Conservation (phyloP, 2,797 vertebrate species). For the Hippoglossus hippoglossus region DNA sequence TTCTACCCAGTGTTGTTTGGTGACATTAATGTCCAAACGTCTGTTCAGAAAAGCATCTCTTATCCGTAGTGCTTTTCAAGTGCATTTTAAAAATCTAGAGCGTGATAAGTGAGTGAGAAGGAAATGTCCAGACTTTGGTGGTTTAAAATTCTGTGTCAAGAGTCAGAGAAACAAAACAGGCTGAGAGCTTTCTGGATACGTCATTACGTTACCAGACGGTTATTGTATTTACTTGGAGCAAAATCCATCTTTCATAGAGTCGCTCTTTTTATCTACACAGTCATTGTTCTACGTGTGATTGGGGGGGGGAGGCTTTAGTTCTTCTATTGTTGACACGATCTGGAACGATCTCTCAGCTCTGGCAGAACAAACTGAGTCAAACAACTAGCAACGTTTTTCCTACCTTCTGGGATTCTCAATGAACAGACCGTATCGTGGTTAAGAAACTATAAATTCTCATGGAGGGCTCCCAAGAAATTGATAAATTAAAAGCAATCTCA, state of each 20-base stretch:
- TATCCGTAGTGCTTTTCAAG: constrained; percentile 21
- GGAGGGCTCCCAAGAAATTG: constrained; percentile 3
- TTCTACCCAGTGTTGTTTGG: constrained; percentile 34
- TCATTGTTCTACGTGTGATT: constrained; percentile 35
- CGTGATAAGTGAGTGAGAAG: constrained; percentile 8
- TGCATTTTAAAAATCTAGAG: constrained; percentile 36
- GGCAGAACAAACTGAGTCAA: constrained; percentile 55
- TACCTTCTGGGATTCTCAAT: constrained; percentile 32
- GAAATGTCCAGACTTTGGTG: constrained; percentile 14
- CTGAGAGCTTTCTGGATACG: constrained; percentile 19
- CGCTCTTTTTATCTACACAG: constrained; percentile 13
- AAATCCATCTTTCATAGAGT: constrained; percentile 21
- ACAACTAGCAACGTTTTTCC: constrained; percentile 23
- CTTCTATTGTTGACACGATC: constrained; percentile 20
- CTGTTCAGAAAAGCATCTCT: constrained; percentile 22
- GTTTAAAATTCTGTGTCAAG: constrained; percentile 22
- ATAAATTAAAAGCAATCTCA: background rate
- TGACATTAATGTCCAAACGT: constrained; percentile 22
- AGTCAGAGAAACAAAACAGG: constrained; percentile 21
- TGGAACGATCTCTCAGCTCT: constrained; percentile 39
- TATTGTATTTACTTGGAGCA: constrained; percentile 25
- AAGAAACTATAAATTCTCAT: constrained; percentile 23
- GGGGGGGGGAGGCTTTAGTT: constrained; percentile 11
- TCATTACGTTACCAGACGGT: constrained; percentile 12
- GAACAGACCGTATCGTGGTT: constrained; percentile 23